phyloP scores from a whole-genome alignment of 2,888 invertebrate species.

The Amphipyra tragopoginis region DNA sequence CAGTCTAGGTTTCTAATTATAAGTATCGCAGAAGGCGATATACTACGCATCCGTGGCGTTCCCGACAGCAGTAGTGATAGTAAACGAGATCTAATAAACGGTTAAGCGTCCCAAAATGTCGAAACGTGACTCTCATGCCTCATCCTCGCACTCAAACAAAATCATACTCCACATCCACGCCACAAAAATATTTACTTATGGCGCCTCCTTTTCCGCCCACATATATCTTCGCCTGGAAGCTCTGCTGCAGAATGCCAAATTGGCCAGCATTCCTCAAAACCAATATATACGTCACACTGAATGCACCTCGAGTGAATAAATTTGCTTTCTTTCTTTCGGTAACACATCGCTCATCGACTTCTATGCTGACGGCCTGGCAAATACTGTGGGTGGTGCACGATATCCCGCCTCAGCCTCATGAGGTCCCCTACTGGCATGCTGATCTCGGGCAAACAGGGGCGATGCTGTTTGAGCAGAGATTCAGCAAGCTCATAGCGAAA shows the following conservation, averaged over 20 bases:
- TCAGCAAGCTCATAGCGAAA: constrained; percentile 26
- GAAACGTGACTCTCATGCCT: too few relatives aligned
- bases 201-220: neutral
- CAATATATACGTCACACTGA: constrained; percentile 4
- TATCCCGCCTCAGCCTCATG: constrained; percentile 29
- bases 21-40: too few relatives aligned
- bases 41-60: too few relatives aligned
- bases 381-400: constrained; percentile 28
- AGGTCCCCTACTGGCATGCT: neutral
- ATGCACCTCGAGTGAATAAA: constrained; percentile 7
- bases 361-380: constrained; percentile 2
- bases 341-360: constrained; percentile 26
- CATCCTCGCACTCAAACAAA: too few relatives aligned
- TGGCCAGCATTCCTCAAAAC: constrained; percentile 4
- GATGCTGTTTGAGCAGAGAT: constrained; percentile 19
- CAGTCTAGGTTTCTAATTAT: too few relatives aligned
- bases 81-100: too few relatives aligned
- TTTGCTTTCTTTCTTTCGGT: constrained; percentile 8
- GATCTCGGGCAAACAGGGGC: neutral
- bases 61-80: too few relatives aligned
- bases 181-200: neutral
- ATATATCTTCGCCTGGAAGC: neutral
- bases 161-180: neutral
- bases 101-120: too few relatives aligned
- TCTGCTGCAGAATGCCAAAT: constrained; percentile 3